Evolutionary conservation across 2,888 invertebrate species (phyloP).

Genomic region (Ophion ventricosus): DNA sequence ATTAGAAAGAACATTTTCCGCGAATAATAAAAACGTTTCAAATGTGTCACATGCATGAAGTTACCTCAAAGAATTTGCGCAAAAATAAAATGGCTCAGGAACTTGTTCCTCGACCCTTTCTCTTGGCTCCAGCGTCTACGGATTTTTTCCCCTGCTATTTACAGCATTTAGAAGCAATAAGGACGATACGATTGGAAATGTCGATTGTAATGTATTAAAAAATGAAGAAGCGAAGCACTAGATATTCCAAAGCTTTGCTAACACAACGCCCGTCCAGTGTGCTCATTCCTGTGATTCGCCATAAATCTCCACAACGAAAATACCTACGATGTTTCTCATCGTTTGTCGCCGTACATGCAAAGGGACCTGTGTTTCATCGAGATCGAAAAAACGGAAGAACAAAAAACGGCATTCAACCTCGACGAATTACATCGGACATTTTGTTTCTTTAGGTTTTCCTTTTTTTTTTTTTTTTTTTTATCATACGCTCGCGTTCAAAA

Average conservation of each 20-base stretch:
- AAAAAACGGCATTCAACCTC: not conserved
- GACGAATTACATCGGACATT: not conserved
- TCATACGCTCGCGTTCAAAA: slow-evolving; percentile 11
- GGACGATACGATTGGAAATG: slow-evolving; percentile 35
- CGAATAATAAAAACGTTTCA: not conserved
- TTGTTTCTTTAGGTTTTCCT: not conserved
- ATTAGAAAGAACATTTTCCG: slow-evolving; percentile 12
- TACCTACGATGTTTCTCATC: slow-evolving; percentile 41
- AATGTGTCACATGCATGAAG: not conserved
- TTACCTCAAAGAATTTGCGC: not conserved
- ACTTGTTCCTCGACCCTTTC: slow-evolving; percentile 18
- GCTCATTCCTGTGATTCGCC: slow-evolving; percentile 32
- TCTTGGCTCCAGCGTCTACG: slow-evolving; percentile 36
- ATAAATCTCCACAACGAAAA: slow-evolving; percentile 6
- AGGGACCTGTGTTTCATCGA: slow-evolving; percentile 2
- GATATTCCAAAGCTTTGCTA: slow-evolving; percentile 47
- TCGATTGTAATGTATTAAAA: slow-evolving; percentile 1
- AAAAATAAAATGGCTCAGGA: not conserved
- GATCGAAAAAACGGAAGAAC: slow-evolving; percentile 1
- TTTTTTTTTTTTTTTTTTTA: slow-evolving; percentile 12
- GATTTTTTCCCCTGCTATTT: slow-evolving; percentile 28
- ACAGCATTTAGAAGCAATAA: slow-evolving; percentile 53
- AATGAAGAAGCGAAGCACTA: slow-evolving; percentile 57
- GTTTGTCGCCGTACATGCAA: slow-evolving; percentile 22
- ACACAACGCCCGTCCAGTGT: slow-evolving; percentile 36